A percentile compares a stretch with the other conserved stretches of the same genome.
These are phyloP conservation scores for Protodeltote pygarga DNA, from an alignment of 2,888 invertebrate genomes.

Conservation along the genomic window DNA sequence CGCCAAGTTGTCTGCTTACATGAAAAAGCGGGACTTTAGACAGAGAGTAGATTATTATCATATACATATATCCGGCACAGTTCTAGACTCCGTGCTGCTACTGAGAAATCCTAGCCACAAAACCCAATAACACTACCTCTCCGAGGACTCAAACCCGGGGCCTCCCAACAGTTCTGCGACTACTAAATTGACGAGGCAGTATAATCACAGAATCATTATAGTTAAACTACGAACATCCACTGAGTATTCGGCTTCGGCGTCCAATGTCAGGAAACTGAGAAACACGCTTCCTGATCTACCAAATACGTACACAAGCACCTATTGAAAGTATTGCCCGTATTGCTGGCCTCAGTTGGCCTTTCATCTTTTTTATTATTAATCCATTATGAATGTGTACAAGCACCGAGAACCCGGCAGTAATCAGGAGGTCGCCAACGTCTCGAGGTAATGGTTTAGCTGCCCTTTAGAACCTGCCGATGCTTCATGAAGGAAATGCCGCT, in stretches of 20 bases:
- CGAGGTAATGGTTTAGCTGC: slow-evolving; percentile 72
- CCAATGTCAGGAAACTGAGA: slow-evolving; percentile 60
- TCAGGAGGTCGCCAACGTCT: slow-evolving; percentile 63
- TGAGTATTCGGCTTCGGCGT: slow-evolving; percentile 26
- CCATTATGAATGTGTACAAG: slow-evolving; percentile 58
- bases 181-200: no score
- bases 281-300: slow-evolving; percentile 66
- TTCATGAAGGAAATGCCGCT: slow-evolving; percentile 62
- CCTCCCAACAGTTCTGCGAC: no score
- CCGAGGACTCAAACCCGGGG: no score
- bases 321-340: slow-evolving; percentile 61
- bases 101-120: no score
- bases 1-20: no score
- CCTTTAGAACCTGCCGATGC: slow-evolving; percentile 65
- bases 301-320: slow-evolving; percentile 59
- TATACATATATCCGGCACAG: no score
- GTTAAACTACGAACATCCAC: slow-evolving; percentile 17
- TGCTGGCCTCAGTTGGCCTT: slow-evolving; percentile 65
- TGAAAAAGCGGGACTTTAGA: no score
- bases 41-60: no score
- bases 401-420: slow-evolving; percentile 74
- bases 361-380: slow-evolving; percentile 68
- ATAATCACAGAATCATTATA: no score
- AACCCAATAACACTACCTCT: no score
- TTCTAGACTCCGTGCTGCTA: no score